A percentile compares a stretch with the other conserved stretches of the same genome.
phyloP scores from a whole-genome alignment of 1,140 invertebrate genomes.

The Bombus cullumanus region DNA sequence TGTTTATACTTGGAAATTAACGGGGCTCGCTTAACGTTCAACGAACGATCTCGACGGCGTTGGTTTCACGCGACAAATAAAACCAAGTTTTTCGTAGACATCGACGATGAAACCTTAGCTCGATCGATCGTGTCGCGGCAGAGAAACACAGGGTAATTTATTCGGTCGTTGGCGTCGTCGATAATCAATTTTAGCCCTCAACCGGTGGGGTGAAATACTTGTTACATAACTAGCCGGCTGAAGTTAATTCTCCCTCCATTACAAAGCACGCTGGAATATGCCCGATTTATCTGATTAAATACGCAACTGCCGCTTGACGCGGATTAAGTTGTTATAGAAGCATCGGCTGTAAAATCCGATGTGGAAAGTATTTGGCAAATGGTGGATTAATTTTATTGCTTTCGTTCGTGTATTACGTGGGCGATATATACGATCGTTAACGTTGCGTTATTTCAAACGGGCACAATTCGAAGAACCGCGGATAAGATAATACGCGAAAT shows the following conservation, averaged over 20 bases:
- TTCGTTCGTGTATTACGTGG: not conserved
- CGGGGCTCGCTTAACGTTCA: not conserved
- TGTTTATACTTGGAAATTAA: conserved; percentile 20
- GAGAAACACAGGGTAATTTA: conserved; percentile 31
- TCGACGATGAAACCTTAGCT: not conserved
- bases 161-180: conserved; percentile 23
- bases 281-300: conserved; percentile 9
- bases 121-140: not conserved
- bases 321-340: conserved; percentile 2
- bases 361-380: not conserved
- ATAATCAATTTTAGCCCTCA: conserved; percentile 16
- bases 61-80: not conserved
- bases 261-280: not conserved
- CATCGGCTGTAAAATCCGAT: not conserved
- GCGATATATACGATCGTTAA: too few species aligned
- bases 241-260: conserved; percentile 20
- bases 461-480: too few species aligned
- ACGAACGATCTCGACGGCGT: not conserved
- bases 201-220: conserved; percentile 4
- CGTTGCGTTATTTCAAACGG: too few species aligned
- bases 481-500: too few species aligned
- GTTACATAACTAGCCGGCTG: conserved; percentile 25
- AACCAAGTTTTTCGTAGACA: not conserved
- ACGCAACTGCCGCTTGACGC: not conserved
- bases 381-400: conserved; percentile 4